Conservation (phyloP, 2,888 invertebrate species). For the Augiades crinisus region DNA sequence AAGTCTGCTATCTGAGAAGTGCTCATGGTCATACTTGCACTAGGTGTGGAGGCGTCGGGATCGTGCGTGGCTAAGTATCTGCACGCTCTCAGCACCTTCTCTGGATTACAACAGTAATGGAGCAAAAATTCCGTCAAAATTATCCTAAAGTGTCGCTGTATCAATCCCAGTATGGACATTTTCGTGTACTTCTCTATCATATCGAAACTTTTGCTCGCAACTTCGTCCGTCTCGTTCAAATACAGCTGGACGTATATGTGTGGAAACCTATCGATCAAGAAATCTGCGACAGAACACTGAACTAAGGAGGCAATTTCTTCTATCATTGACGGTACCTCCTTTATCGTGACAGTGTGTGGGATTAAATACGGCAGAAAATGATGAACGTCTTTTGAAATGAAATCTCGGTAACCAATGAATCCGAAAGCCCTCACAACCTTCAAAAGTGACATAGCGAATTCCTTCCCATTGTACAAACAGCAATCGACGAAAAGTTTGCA, state of each 20-base stretch:
- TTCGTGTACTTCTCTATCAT: constrained; percentile 83
- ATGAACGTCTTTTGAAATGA: constrained; percentile 85
- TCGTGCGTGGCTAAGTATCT: constrained; percentile 82
- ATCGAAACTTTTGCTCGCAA: constrained; percentile 82
- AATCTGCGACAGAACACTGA: constrained; percentile 80
- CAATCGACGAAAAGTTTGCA: constrained; percentile 82
- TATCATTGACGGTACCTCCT: constrained; percentile 82
- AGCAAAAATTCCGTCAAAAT: constrained; percentile 85
- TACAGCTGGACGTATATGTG: constrained; percentile 87
- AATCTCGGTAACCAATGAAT: constrained; percentile 85
- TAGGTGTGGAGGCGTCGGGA: constrained; percentile 62
- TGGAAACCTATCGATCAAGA: constrained; percentile 84
- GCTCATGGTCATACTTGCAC: constrained; percentile 57
- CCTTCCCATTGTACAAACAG: constrained; percentile 80
- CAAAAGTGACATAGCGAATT: constrained; percentile 80
- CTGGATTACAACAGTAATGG: constrained; percentile 83
- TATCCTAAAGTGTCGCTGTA: constrained; percentile 83
- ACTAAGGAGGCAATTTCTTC: constrained; percentile 83
- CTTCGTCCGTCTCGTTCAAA: constrained; percentile 81
- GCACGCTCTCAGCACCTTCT: constrained; percentile 82
- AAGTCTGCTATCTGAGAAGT: constrained; percentile 83
- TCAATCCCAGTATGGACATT: constrained; percentile 78
- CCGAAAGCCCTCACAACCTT: constrained; percentile 86
- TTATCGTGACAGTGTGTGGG: constrained; percentile 79
- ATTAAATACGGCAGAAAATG: constrained; percentile 84